Conservation (phyloP, 2,797 vertebrate species). For the Leptoclinus maculatus region DNA sequence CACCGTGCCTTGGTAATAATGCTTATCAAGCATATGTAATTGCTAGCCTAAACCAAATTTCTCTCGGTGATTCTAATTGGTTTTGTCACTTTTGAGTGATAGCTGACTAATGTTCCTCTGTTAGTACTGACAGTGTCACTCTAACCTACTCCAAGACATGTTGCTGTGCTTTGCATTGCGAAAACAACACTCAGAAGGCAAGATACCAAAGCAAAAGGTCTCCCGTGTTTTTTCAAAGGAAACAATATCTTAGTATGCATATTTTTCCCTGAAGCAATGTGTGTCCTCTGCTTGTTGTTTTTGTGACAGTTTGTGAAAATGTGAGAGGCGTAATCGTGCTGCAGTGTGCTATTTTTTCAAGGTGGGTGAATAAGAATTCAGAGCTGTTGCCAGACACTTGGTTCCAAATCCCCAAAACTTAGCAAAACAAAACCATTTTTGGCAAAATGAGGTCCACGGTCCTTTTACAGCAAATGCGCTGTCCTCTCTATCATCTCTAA, state of each 20-base stretch:
- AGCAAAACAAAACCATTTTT: constrained; percentile 65
- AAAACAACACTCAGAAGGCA: constrained; percentile 57
- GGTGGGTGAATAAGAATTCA: constrained; percentile 72
- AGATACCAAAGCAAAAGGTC: constrained; percentile 72
- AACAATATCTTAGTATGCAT: constrained; percentile 81
- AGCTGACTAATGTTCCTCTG: constrained; percentile 74
- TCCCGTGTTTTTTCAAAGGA: constrained; percentile 76
- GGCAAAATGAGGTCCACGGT: constrained; percentile 50
- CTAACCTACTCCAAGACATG: constrained; percentile 62
- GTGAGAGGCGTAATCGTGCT: constrained; percentile 77
- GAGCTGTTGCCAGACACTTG: constrained; percentile 63
- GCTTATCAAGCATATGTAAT: constrained; percentile 79
- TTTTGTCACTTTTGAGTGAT: constrained; percentile 77
- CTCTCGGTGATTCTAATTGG: constrained; percentile 67
- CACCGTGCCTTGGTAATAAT: constrained; percentile 59
- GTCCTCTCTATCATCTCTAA: constrained; percentile 63
- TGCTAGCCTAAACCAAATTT: constrained; percentile 73
- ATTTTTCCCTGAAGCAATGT: constrained; percentile 76
- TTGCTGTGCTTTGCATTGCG: constrained; percentile 61
- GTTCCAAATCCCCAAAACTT: constrained; percentile 61
- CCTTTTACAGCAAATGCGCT: constrained; percentile 46
- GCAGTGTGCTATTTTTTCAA: constrained; percentile 72
- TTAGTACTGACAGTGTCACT: constrained; percentile 71
- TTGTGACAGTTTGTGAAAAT: constrained; percentile 79
- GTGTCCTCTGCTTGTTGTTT: constrained; percentile 80